Evolutionary conservation across 2,797 vertebrate genomes (phyloP), one percentile per base, ranked within the genome.

Genomic region (Nasua narica): DNA sequence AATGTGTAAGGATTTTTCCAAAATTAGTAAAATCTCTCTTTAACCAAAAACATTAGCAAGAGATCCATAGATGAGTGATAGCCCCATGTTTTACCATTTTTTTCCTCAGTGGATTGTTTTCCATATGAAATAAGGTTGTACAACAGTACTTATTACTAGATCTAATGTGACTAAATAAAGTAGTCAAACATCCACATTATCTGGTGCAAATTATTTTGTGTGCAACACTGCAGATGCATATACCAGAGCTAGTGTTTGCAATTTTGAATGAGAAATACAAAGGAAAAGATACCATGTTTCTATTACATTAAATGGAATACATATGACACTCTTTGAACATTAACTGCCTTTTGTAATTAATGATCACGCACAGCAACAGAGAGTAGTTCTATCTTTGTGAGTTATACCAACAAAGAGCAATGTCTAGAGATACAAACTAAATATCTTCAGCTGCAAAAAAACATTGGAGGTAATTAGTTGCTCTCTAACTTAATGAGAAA

Each of bases 281-380:
- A 92, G 32, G 25, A 46, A 94, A 90, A 27, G 85, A 93, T 91
- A 72, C 10, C 52, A 50, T 32, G n/a, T 56, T 96, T 96, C 43
- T 43, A 58, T 96, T 88, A 90, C 85, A 85, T 94, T 58, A 87
- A 12, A 72, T 96, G 72, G 58, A 88, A 82, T 81, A 48, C 25
- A 91, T 54, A 76, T 70, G 60, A 89, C 46, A 83, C 48, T 88
- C 91, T 88, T 85, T 93, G 58, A 96, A 91, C 58, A 9, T 90
- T 88, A 95, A 89, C 48, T 85, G 43, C 56, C 18, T 94, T 96
- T 94, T 95, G 50, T 85, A 92, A 92, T 91, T 96, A 90, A 43
- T 70, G 70, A 92, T 95, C 60, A 78, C 25, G 21, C 50, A 62
- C 18, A 69, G 15, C 37, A 92, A 83, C 91, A 92, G 69, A 94